phyloP scores from a whole-genome alignment of 2,888 invertebrate genomes.

The Drosophila lacicola region DNA sequence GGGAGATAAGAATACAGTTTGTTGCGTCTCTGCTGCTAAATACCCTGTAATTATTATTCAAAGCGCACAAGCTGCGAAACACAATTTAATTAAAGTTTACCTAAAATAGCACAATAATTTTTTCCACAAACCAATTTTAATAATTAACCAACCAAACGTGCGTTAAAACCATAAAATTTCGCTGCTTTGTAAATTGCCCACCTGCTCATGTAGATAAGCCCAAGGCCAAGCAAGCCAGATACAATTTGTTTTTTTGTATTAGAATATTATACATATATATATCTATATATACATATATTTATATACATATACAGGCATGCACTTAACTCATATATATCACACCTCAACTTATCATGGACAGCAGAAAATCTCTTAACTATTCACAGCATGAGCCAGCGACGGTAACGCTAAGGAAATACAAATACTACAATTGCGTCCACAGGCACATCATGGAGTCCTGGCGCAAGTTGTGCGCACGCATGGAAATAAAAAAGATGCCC shows the following conservation, averaged over 20 bases:
- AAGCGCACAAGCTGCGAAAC: neutral
- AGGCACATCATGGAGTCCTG: slow-evolving; percentile 64
- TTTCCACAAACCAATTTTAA: neutral
- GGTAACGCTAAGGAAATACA: slow-evolving; percentile 7
- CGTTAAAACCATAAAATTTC: no score
- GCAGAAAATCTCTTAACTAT: neutral
- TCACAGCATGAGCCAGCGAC: slow-evolving; percentile 38
- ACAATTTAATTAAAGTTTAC: neutral
- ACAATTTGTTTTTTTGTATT: slow-evolving; percentile 8
- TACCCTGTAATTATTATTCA: neutral
- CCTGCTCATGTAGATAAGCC: slow-evolving; percentile 27
- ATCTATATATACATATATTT: neutral
- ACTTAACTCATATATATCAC: slow-evolving; percentile 24
- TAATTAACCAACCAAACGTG: neutral
- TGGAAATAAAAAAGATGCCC: slow-evolving; percentile 71
- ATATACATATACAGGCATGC: neutral
- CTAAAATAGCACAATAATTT: no score
- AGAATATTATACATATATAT: neutral
- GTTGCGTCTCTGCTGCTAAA: neutral
- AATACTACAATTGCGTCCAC: slow-evolving; percentile 11
- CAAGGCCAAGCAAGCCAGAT: slow-evolving; percentile 29
- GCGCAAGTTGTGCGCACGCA: slow-evolving; percentile 59
- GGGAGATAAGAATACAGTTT: neutral
- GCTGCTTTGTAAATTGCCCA: slow-evolving; percentile 8
- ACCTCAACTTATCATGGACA: slow-evolving; percentile 19